phyloP scores from a whole-genome alignment of 2,113 vertebrate genomes.

The Thunnus thynnus region DNA sequence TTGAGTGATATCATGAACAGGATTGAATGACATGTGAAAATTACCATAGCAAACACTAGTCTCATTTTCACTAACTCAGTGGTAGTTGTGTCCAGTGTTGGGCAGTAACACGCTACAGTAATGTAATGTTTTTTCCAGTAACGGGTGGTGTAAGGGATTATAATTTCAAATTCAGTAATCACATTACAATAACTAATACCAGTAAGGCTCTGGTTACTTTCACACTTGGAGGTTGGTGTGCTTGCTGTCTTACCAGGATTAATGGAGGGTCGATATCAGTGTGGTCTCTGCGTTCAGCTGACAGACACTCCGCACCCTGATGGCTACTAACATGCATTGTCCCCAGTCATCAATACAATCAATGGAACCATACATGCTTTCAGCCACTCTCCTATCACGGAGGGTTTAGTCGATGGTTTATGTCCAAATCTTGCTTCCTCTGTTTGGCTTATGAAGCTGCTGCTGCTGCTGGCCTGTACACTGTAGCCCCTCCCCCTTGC shows the following conservation, averaged over 20 bases:
- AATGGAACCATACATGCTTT: background rate
- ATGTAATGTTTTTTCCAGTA: too few relatives aligned
- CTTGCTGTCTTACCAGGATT: too few relatives aligned
- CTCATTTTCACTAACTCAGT: background rate
- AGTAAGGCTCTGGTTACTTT: too few relatives aligned
- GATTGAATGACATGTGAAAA: background rate
- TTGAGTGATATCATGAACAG: too few relatives aligned
- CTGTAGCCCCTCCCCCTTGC: conserved; percentile 9
- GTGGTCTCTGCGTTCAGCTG: too few relatives aligned
- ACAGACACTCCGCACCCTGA: background rate
- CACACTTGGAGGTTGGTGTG: too few relatives aligned
- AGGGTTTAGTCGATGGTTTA: background rate
- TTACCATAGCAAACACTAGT: too few relatives aligned
- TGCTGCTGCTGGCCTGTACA: background rate
- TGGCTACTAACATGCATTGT: background rate
- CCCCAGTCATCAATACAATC: conserved; percentile 8
- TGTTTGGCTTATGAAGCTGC: conserved; percentile 18
- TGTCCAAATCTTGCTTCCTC: background rate
- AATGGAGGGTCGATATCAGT: too few relatives aligned
- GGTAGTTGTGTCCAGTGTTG: background rate
- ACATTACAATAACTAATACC: too few relatives aligned
- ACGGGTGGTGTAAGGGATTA: too few relatives aligned
- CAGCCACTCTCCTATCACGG: background rate
- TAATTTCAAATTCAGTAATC: too few relatives aligned
- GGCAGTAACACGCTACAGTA: too few relatives aligned